These are phyloP conservation scores for Pedetes capensis DNA, from an alignment of 2,113 vertebrate species.

Conservation along the genomic window DNA sequence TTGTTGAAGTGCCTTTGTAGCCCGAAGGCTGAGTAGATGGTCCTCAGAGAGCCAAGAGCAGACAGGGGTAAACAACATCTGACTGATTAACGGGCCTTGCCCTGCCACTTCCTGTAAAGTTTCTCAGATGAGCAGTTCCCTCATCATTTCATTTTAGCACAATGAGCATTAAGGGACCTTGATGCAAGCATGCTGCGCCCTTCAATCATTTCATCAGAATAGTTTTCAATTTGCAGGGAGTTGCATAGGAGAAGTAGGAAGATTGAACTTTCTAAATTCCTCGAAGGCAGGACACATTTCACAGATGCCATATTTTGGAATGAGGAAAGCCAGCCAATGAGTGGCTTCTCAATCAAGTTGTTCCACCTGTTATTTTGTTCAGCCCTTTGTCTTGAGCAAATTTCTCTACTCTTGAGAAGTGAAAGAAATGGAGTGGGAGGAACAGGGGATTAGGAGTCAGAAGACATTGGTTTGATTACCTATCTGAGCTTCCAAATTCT, in stretches of 20 bases:
- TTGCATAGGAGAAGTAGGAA: neutral
- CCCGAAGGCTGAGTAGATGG: neutral
- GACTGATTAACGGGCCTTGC: neutral
- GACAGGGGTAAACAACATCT: neutral
- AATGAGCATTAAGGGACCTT: slow-evolving; percentile 35
- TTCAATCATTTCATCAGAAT: slow-evolving; percentile 24
- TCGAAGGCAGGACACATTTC: neutral
- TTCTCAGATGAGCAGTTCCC: slow-evolving; percentile 50
- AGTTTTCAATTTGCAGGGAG: neutral
- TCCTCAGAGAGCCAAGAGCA: neutral
- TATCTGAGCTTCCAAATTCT: neutral
- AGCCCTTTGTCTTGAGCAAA: neutral
- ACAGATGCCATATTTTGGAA: neutral
- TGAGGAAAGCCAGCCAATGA: neutral
- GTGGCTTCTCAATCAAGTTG: neutral
- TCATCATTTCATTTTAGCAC: slow-evolving; percentile 53
- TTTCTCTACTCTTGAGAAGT: neutral
- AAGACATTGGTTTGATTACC: neutral
- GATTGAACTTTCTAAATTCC: neutral
- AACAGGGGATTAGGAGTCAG: neutral
- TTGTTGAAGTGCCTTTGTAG: neutral
- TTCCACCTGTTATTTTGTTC: neutral
- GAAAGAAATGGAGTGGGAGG: neutral
- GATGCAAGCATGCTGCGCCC: neutral
- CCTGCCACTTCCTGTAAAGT: slow-evolving; percentile 23